A percentile compares a stretch with the other conserved stretches of the same genome.
These are phyloP conservation scores for Diarsia brunnea DNA, from an alignment of 2,888 invertebrate species.

Conservation along the genomic window DNA sequence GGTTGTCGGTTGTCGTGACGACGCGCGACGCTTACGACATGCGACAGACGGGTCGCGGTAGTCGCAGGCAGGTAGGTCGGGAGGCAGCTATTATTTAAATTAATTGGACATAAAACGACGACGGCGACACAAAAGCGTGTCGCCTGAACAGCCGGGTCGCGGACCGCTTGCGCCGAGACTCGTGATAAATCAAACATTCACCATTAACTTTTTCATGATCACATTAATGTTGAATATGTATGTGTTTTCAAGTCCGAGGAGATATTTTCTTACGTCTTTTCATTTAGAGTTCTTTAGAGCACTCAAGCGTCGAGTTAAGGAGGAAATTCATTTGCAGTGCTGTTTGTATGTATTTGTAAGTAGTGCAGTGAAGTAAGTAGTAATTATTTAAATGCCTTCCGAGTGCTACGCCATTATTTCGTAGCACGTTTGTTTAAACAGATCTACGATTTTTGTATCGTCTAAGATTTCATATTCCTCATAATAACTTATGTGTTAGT, in stretches of 20 bases:
- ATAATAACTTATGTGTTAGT: background rate
- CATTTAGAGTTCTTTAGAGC: slow-evolving; percentile 24
- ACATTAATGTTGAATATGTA: slow-evolving; percentile 60
- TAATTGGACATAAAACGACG: slow-evolving; percentile 89
- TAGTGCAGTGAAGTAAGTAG: slow-evolving; percentile 19
- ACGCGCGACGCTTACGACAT: slow-evolving; percentile 64
- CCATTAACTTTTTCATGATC: slow-evolving; percentile 70
- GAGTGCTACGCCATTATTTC: slow-evolving; percentile 19
- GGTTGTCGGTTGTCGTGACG: slow-evolving; percentile 58
- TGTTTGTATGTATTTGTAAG: slow-evolving; percentile 14
- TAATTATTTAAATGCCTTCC: slow-evolving; percentile 24
- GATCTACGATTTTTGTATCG: background rate
- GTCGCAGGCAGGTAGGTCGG: slow-evolving; percentile 86
- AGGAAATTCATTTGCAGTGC: slow-evolving; percentile 30
- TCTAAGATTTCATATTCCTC: background rate
- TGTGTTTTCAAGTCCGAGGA: slow-evolving; percentile 52
- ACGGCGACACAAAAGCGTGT: slow-evolving; percentile 82
- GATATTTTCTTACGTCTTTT: slow-evolving; percentile 51
- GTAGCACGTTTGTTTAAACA: slow-evolving; percentile 11
- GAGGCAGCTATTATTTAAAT: slow-evolving; percentile 89
- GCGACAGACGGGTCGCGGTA: slow-evolving; percentile 77
- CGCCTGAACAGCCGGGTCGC: slow-evolving; percentile 78
- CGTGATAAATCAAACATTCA: slow-evolving; percentile 74
- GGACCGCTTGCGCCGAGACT: slow-evolving; percentile 66
- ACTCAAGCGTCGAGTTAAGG: background rate